Evolutionary conservation across 2,797 vertebrate genomes (phyloP), one percentile per base, ranked within the genome.

Genomic region (Tadarida brasiliensis): DNA sequence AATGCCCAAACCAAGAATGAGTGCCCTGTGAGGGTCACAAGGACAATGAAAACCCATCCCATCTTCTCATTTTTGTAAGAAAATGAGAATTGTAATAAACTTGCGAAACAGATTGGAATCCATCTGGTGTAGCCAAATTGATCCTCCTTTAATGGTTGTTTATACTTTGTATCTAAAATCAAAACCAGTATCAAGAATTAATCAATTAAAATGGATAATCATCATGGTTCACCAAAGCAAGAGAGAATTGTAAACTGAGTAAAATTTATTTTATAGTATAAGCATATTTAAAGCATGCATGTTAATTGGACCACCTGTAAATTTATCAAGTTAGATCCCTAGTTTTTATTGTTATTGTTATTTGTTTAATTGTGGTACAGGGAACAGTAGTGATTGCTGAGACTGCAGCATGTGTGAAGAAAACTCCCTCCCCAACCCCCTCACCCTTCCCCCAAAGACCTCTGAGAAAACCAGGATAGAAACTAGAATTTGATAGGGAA

Each of bases 141-240:
- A 97, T 97, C 87, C 94, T 96, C 35, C 77, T 97, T 96, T 98
- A 97, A 98, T 95, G 97, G 96, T 91, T 94, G 92, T 96, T 97
- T 96, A 96, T 96, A 96, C 73, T 93, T 63, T 96, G 80, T 87
- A 94, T 89, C 94, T 57, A 95, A 94, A 97, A 96, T 96, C 89
- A 95, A 95, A 97, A 93, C 73, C 85, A 85, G 78, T 94, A 96
- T 97, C 61, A 74, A 70, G 93, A 96, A 83, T 94, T 97, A 96
- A 97, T 97, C 95, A 96, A 95, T 97, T 95, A 93, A 74, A 96
- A 95, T 96, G 91, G 96, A 91, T 97, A 91, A 92, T 95, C 80
- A 26, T 83, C 68, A 70, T 77, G 17, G 56, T 91, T 95, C 76
- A 59, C 65, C 67, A 77, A 95, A 92, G n/a, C 33, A 92, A 95